A percentile compares a stretch with the other conserved stretches of the same genome.
phyloP scores from a whole-genome alignment of 2,797 vertebrate genomes.

The Chaetodon trifasciatus region DNA sequence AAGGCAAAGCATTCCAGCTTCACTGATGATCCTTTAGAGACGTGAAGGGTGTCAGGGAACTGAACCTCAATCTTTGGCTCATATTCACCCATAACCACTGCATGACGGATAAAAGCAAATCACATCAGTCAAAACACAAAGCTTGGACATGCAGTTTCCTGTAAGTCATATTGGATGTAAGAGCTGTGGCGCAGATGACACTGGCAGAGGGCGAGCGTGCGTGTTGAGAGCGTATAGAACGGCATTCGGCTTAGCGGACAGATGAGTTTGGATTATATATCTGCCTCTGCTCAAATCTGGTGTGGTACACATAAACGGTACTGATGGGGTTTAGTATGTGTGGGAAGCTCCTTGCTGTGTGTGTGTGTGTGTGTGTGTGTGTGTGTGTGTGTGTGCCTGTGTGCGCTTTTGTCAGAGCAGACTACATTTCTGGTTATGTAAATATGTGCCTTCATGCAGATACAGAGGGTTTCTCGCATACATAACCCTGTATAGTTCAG shows the following conservation, averaged over 20 bases:
- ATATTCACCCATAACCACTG: slow-evolving; percentile 96
- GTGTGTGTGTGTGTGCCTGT: slow-evolving; percentile 13
- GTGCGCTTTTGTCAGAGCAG: slow-evolving; percentile 22
- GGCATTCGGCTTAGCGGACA: slow-evolving; percentile 47
- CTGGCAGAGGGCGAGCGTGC: slow-evolving; percentile 13
- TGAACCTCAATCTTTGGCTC: slow-evolving; percentile 98
- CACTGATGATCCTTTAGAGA: slow-evolving; percentile 92
- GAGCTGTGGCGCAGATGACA: slow-evolving; percentile 24
- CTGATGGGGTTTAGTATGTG: slow-evolving; percentile 56
- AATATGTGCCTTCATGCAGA: slow-evolving; percentile 65
- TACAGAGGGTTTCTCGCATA: slow-evolving; percentile 46
- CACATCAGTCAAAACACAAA: slow-evolving; percentile 48
- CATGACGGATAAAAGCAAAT: slow-evolving; percentile 47
- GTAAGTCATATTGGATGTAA: slow-evolving; percentile 47
- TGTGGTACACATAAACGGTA: slow-evolving; percentile 53
- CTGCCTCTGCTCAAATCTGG: slow-evolving; percentile 58
- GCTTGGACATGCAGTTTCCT: slow-evolving; percentile 14
- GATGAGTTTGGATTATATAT: slow-evolving; percentile 72
- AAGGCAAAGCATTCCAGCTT: slow-evolving; percentile 96
- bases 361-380: slow-evolving; percentile 3
- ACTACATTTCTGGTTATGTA: slow-evolving; percentile 60
- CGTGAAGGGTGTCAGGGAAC: slow-evolving; percentile 90
- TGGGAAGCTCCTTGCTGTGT: slow-evolving; percentile 37
- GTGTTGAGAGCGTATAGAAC: slow-evolving; percentile 38
- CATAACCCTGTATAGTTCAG: slow-evolving; percentile 56